phyloP scores from a whole-genome alignment of 2,113 vertebrate genomes.

The Hippocampus mohnikei region DNA sequence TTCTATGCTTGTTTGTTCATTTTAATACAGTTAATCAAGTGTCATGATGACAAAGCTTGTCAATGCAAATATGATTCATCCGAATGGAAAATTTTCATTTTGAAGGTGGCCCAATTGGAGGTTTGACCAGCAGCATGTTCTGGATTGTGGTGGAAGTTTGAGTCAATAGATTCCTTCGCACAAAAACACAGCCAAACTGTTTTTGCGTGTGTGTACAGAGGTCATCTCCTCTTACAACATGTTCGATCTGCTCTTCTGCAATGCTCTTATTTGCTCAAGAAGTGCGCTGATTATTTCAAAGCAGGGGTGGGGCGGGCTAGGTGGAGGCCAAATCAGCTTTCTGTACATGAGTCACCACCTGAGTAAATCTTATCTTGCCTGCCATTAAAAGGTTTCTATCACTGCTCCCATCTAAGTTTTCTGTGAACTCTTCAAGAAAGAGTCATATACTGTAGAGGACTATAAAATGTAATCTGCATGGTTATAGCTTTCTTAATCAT shows the following conservation, averaged over 20 bases:
- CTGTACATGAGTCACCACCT: slow-evolving; percentile 63
- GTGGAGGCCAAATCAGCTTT: slow-evolving; percentile 37
- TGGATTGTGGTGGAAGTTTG: background rate
- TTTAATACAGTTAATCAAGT: no score
- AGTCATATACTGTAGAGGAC: slow-evolving; percentile 51
- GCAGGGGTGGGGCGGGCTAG: background rate
- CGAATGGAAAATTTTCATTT: background rate
- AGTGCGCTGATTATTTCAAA: slow-evolving; percentile 62
- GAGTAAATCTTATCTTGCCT: slow-evolving; percentile 74
- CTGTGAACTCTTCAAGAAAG: slow-evolving; percentile 67
- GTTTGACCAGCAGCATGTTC: background rate
- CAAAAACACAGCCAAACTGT: background rate
- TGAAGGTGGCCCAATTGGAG: background rate
- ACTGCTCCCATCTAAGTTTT: slow-evolving; percentile 61
- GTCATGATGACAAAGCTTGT: no score
- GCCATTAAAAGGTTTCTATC: slow-evolving; percentile 74
- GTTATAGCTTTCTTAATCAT: slow-evolving; percentile 64
- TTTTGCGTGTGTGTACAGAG: slow-evolving; percentile 49
- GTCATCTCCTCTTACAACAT: slow-evolving; percentile 54
- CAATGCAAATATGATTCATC: background rate
- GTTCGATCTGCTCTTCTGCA: slow-evolving; percentile 56
- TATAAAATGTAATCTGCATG: slow-evolving; percentile 72
- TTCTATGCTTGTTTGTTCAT: no score
- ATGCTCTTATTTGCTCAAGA: slow-evolving; percentile 67
- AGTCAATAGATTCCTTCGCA: slow-evolving; percentile 7